Percentiles rank a stretch among this genome's conserved stretches.
Conservation (phyloP, 2,797 vertebrate species). For the Tenualosa thibaudeaui region DNA sequence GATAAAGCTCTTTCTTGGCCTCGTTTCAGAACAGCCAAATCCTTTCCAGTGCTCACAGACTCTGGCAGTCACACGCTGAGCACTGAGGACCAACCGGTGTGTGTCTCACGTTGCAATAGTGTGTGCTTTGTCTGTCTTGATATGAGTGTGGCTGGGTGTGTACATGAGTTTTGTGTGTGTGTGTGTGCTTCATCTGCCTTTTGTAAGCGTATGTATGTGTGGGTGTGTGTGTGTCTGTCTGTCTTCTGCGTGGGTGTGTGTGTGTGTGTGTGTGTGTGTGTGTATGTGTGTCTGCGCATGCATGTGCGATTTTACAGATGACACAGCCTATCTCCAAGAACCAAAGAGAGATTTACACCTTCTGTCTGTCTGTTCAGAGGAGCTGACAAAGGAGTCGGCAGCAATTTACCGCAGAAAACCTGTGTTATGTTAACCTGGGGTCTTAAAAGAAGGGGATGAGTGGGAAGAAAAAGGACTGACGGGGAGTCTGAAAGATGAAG, state of each 20-base stretch:
- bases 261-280: conserved; percentile 15
- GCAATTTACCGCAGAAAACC: conserved; percentile 42
- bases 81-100: neutral
- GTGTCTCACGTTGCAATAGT: conserved; percentile 42
- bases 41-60: neutral
- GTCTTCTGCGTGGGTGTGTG: neutral
- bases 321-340: conserved; percentile 31
- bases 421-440: conserved; percentile 47
- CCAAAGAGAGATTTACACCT: conserved; percentile 42
- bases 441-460: conserved; percentile 30
- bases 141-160: conserved; percentile 40
- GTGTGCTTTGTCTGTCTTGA: conserved; percentile 38
- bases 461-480: conserved; percentile 24
- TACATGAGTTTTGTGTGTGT: neutral
- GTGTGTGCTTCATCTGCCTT: neutral
- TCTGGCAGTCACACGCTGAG: neutral
- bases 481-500: conserved; percentile 20
- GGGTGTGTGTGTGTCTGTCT: neutral
- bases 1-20: neutral
- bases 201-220: no score
- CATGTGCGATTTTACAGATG: conserved; percentile 30
- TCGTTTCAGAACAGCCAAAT: neutral
- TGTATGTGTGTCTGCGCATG: conserved; percentile 1
- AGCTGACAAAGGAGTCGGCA: conserved; percentile 25
- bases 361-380: conserved; percentile 28